A percentile compares a stretch with the other conserved stretches of the same genome.
Conservation (phyloP, 1,140 invertebrate species). For the Cepaea nemoralis region DNA sequence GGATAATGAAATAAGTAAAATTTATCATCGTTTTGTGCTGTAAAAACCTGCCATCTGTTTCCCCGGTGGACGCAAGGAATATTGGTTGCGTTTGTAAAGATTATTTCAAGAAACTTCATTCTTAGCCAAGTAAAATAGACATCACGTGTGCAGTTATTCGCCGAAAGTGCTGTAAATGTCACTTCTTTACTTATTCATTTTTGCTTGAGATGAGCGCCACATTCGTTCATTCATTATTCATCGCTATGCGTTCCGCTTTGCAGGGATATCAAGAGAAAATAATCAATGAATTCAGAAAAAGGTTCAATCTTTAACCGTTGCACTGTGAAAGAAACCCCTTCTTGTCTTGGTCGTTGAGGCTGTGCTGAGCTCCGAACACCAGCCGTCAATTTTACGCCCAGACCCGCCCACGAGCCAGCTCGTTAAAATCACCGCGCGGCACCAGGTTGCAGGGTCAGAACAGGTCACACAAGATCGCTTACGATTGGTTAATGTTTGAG, state of each 20-base stretch:
- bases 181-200: slow-evolving; percentile 2
- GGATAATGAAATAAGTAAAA: too few species aligned
- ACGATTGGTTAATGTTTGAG: slow-evolving; percentile 22
- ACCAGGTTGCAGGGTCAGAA: slow-evolving; percentile 22
- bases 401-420: neutral
- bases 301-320: neutral
- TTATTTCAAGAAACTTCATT: neutral
- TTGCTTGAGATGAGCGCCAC: neutral
- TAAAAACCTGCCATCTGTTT: too few species aligned
- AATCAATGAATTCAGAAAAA: slow-evolving; percentile 16
- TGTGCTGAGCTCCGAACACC: neutral
- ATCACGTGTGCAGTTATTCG: neutral
- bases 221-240: neutral
- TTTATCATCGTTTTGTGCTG: too few species aligned
- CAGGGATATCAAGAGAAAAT: neutral
- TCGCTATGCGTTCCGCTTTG: neutral
- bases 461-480: slow-evolving; percentile 20
- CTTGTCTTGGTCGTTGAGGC: neutral
- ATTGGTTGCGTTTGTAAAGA: neutral
- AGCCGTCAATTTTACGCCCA: neutral
- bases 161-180: neutral
- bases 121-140: neutral
- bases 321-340: neutral
- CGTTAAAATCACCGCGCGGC: neutral
- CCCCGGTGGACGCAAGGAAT: too few species aligned